phyloP scores from a whole-genome alignment of 1,140 invertebrate species.

The Apis laboriosa region DNA sequence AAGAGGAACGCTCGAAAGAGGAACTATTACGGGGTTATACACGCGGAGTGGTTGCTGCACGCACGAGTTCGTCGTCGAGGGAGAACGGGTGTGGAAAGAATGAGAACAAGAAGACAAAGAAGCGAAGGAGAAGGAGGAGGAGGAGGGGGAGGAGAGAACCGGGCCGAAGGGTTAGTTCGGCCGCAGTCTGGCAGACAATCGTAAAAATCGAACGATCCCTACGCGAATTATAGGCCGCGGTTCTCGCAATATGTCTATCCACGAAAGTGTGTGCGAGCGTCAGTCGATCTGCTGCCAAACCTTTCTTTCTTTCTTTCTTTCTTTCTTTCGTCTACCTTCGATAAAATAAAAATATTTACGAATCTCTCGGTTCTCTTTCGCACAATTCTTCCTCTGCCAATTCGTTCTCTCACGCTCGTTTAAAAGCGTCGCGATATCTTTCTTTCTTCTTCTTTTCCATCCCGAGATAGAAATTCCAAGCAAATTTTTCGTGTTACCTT shows the following conservation, averaged over 20 bases:
- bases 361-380: background rate
- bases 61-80: background rate
- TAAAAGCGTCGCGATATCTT: background rate
- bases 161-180: constrained; percentile 66
- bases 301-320: background rate
- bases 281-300: background rate
- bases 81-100: background rate
- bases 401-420: background rate
- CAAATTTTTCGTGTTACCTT: too few relatives aligned
- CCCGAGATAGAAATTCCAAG: too few relatives aligned
- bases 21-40: background rate
- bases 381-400: background rate
- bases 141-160: constrained; percentile 3
- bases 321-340: background rate
- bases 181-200: constrained; percentile 76
- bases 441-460: too few relatives aligned
- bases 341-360: constrained; percentile 34
- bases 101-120: background rate
- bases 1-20: too few relatives aligned
- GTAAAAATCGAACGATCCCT: constrained; percentile 79
- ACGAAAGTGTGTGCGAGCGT: background rate
- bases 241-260: constrained; percentile 54
- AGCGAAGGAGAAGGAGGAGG: background rate
- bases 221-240: constrained; percentile 78
- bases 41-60: background rate